Percentiles rank a stretch among this genome's conserved stretches.
Conservation (phyloP, 2,797 vertebrate species). For the Fistularia tabacaria region DNA sequence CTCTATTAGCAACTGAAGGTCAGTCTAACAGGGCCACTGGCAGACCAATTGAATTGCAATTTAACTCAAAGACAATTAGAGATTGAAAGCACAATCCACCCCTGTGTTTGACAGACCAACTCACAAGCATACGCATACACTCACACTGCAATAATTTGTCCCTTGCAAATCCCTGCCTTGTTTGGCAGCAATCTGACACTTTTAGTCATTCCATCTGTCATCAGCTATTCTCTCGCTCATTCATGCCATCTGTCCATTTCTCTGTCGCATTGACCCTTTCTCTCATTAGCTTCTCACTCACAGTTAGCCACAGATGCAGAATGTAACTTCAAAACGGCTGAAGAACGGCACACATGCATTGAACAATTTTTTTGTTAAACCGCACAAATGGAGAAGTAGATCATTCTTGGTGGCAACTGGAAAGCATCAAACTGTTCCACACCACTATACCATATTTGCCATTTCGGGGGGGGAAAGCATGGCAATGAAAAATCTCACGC, state of each 20-base stretch:
- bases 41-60: constrained; percentile 50
- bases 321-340: constrained; percentile 7
- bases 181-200: constrained; percentile 40
- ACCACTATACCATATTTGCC: too few relatives aligned
- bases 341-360: not conserved
- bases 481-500: too few relatives aligned
- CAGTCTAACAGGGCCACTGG: constrained; percentile 50
- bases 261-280: constrained; percentile 50
- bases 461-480: too few relatives aligned
- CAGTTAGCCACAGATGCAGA: constrained; percentile 32
- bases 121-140: constrained; percentile 10
- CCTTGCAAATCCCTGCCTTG: constrained; percentile 32
- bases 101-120: constrained; percentile 15
- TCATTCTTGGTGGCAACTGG: not conserved
- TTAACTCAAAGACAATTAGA: constrained; percentile 63
- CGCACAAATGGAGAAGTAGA: not conserved
- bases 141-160: constrained; percentile 26
- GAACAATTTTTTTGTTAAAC: not conserved
- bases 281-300: constrained; percentile 55
- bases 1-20: constrained; percentile 59
- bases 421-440: not conserved
- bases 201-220: constrained; percentile 48
- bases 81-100: constrained; percentile 29
- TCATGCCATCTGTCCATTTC: constrained; percentile 49
- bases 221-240: constrained; percentile 38